These are phyloP conservation scores for Kuschelorhynchus macadamiae DNA, from an alignment of 2,888 invertebrate genomes.

Conservation along the genomic window DNA sequence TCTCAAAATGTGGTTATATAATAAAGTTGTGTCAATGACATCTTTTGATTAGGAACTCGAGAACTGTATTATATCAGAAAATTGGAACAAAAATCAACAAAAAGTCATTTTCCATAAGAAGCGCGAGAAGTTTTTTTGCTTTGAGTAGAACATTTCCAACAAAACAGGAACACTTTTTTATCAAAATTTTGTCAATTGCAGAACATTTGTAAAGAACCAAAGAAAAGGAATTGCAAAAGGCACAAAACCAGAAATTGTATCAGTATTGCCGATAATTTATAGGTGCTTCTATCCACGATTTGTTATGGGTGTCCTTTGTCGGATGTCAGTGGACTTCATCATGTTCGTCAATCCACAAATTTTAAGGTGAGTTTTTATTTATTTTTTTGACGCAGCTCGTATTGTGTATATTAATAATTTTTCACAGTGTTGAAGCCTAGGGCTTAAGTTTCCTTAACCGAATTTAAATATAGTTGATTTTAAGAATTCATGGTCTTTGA, in stretches of 20 bases:
- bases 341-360: conserved; percentile 73
- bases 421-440: neutral
- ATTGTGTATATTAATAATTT: too few relatives aligned
- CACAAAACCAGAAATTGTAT: conserved; percentile 58
- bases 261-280: conserved; percentile 69
- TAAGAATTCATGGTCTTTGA: too few relatives aligned
- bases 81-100: too few relatives aligned
- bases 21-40: too few relatives aligned
- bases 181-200: conserved; percentile 74
- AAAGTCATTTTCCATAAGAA: too few relatives aligned
- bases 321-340: conserved; percentile 69
- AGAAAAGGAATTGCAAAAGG: conserved; percentile 66
- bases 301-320: conserved; percentile 69
- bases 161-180: conserved; percentile 47
- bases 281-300: conserved; percentile 69
- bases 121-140: too few relatives aligned
- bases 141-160: too few relatives aligned
- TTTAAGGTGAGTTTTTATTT: conserved; percentile 68
- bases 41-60: too few relatives aligned
- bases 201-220: conserved; percentile 79
- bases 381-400: too few relatives aligned
- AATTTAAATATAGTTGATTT: too few relatives aligned
- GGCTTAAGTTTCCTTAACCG: neutral
- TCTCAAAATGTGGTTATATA: too few relatives aligned
- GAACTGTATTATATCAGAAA: too few relatives aligned